These are phyloP conservation scores for Luperina nickerlii DNA, from an alignment of 2,888 invertebrate species.

Conservation along the genomic window DNA sequence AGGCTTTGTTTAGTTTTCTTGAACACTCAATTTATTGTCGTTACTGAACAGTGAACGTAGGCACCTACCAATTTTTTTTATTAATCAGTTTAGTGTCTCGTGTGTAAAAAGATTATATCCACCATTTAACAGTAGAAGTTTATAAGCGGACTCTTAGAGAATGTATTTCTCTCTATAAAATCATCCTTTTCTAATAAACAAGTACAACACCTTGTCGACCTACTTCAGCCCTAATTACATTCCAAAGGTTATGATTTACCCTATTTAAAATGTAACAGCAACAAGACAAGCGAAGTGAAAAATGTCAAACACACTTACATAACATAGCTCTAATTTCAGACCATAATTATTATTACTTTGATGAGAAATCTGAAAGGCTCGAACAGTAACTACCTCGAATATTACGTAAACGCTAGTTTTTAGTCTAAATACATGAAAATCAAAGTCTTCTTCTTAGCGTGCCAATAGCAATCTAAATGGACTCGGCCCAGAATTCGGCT, in stretches of 20 bases:
- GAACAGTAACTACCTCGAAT: constrained; percentile 24
- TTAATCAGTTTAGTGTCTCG: neutral
- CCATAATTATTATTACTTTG: constrained; percentile 35
- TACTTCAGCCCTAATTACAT: neutral
- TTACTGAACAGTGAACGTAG: neutral
- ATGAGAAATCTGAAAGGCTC: constrained; percentile 16
- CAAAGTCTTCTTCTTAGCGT: no score
- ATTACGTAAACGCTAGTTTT: neutral
- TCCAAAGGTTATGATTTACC: neutral
- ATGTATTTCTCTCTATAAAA: neutral
- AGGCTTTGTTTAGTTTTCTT: neutral
- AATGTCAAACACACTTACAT: constrained; percentile 32
- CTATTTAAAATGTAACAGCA: constrained; percentile 17
- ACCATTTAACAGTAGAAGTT: neutral
- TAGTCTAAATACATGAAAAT: neutral
- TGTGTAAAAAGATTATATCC: neutral
- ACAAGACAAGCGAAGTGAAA: constrained; percentile 14
- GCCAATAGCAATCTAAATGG: no score
- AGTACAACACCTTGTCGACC: no score
- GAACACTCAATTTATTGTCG: neutral
- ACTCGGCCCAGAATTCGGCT: no score
- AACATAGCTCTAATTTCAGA: constrained; percentile 20
- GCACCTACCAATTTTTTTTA: neutral
- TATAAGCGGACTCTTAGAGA: neutral
- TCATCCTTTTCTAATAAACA: neutral